Conservation (phyloP, 2,113 vertebrate species). For the Callocephalon fimbriatum region DNA sequence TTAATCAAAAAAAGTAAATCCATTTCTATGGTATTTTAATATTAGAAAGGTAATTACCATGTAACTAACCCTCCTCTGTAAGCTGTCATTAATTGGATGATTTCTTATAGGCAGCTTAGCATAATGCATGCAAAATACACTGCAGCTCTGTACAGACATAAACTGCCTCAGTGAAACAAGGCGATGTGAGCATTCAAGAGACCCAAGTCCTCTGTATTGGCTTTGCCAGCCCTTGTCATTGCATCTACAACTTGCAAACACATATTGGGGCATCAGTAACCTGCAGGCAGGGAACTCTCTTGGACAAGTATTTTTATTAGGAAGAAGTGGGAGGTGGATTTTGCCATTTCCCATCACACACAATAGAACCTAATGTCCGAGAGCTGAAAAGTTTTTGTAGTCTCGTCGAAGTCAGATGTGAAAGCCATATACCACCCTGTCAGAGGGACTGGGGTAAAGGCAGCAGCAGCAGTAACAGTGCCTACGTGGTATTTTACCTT, state of each 20-base stretch:
- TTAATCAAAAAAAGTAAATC: conserved; percentile 29
- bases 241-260: background rate
- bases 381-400: background rate
- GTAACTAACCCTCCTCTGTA: conserved; percentile 22
- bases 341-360: background rate
- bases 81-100: conserved; percentile 59
- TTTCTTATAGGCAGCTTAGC: conserved; percentile 48
- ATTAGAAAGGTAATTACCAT: background rate
- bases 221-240: background rate
- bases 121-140: conserved; percentile 45
- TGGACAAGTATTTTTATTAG: background rate
- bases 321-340: background rate
- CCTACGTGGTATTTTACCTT: background rate
- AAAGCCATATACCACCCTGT: background rate
- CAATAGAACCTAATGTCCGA: background rate
- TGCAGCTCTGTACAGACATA: background rate
- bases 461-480: background rate
- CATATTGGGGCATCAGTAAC: rapidly evolving
- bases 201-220: background rate
- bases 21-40: conserved; percentile 38
- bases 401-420: background rate
- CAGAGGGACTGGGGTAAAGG: background rate
- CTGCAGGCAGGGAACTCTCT: background rate
- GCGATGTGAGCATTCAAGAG: background rate
- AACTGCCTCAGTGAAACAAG: background rate